A percentile compares a stretch with the other conserved stretches of the same genome.
Evolutionary conservation across 2,113 vertebrate species (phyloP).

Genomic region (Lanius ludovicianus): DNA sequence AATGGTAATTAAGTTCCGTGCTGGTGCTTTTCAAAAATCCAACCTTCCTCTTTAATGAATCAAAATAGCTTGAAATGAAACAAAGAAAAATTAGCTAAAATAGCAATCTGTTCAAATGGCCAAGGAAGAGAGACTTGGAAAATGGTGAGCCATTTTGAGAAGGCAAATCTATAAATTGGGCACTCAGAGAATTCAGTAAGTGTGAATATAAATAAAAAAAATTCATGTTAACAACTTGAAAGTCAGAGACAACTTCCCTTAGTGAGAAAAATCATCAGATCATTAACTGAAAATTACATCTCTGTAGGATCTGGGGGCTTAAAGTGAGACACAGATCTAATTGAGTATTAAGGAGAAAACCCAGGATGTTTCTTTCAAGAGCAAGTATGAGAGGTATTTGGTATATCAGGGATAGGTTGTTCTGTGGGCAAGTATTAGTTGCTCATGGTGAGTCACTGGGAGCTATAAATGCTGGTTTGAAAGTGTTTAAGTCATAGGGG

Average conservation of each 20-base stretch:
- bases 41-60: not conserved
- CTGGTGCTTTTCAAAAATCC: slow-evolving; percentile 4
- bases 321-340: not conserved
- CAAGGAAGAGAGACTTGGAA: not conserved
- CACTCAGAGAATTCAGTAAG: not conserved
- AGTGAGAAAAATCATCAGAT: not conserved
- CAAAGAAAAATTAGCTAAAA: slow-evolving; percentile 12
- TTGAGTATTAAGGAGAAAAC: not conserved
- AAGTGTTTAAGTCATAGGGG: not conserved
- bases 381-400: not conserved
- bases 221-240: not conserved
- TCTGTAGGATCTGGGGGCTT: not conserved
- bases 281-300: not conserved
- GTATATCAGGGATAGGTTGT: not conserved
- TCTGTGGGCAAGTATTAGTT: not conserved
- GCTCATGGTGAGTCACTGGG: not conserved
- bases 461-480: not conserved
- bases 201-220: not conserved
- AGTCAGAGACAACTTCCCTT: not conserved
- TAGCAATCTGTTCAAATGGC: not conserved
- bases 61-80: slow-evolving; percentile 1
- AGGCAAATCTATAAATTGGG: not conserved
- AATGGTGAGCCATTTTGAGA: not conserved
- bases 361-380: not conserved
- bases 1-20: not conserved